Percentiles rank a stretch among this genome's conserved stretches.
These are phyloP conservation scores for Euglossa dilemma DNA, from an alignment of 1,140 invertebrate species.

Conservation along the genomic window DNA sequence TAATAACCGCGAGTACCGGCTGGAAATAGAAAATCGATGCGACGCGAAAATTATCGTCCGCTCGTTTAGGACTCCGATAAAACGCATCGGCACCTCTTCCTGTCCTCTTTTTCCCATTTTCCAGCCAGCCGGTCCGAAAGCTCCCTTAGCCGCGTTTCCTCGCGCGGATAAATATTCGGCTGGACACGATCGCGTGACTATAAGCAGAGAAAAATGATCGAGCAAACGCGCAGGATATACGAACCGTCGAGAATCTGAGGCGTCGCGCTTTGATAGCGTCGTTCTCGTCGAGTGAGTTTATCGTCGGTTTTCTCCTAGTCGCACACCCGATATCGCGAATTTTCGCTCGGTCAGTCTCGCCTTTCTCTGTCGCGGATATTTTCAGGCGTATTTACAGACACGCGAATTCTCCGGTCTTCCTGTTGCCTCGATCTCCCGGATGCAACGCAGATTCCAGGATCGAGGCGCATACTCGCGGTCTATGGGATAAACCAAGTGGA, in stretches of 20 bases:
- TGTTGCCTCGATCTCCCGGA: too few relatives aligned
- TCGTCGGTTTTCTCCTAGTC: background rate
- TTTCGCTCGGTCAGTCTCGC: too few relatives aligned
- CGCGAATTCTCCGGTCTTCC: too few relatives aligned
- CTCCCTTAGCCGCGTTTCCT: too few relatives aligned
- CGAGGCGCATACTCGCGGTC: too few relatives aligned
- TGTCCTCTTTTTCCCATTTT: too few relatives aligned
- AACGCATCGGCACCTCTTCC: background rate
- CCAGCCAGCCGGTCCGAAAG: too few relatives aligned
- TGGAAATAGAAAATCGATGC: conserved; percentile 23
- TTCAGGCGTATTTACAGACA: too few relatives aligned
- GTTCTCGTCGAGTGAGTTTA: background rate
- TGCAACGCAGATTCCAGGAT: too few relatives aligned
- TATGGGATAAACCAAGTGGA: background rate
- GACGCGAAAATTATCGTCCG: background rate
- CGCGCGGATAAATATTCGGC: too few relatives aligned
- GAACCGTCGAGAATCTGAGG: background rate
- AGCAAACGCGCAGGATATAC: background rate
- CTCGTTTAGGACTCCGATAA: background rate
- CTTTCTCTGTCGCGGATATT: too few relatives aligned
- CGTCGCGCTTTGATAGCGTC: background rate
- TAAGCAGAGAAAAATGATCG: background rate
- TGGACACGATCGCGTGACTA: too few relatives aligned
- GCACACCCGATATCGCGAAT: background rate
- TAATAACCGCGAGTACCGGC: background rate